Percentiles rank a stretch among this genome's conserved stretches.
Conservation (phyloP, 1,140 invertebrate species). For the Apis laboriosa region DNA sequence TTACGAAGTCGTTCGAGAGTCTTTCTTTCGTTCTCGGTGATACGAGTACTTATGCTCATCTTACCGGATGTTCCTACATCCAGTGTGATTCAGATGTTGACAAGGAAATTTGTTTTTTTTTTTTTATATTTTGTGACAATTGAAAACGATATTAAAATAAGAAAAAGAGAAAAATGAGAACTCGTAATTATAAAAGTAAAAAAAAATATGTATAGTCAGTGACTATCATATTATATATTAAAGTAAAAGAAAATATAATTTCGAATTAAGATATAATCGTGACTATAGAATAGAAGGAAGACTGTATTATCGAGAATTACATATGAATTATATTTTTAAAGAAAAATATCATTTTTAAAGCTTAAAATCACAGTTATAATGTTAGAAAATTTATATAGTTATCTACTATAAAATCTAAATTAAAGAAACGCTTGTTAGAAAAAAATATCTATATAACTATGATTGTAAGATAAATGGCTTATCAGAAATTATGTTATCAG, state of each 20-base stretch:
- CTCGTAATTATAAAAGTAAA: neutral
- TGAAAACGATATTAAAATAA: neutral
- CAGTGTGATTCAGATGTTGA: slow-evolving; percentile 5
- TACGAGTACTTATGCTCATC: slow-evolving; percentile 31
- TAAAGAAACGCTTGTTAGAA: neutral
- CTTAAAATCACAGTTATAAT: neutral
- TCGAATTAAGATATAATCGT: neutral
- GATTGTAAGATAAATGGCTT: too few species aligned
- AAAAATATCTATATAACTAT: neutral
- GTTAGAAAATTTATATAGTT: neutral
- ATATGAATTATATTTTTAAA: neutral
- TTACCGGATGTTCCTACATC: neutral
- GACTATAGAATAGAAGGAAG: neutral
- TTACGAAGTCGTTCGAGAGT: slow-evolving; percentile 2
- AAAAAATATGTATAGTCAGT: neutral
- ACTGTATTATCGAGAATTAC: neutral
- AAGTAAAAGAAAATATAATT: too few species aligned
- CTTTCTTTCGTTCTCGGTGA: slow-evolving; percentile 28
- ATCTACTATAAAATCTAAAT: neutral
- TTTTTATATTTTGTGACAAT: too few species aligned
- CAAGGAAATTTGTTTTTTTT: neutral
- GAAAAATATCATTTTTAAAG: neutral
- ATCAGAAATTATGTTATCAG: too few species aligned
- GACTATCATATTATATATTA: neutral
- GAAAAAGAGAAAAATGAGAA: neutral